A percentile compares a stretch with the other conserved stretches of the same genome.
These are phyloP conservation scores for Pituophis catenifer DNA, from an alignment of 2,113 vertebrate species.

Conservation along the genomic window DNA sequence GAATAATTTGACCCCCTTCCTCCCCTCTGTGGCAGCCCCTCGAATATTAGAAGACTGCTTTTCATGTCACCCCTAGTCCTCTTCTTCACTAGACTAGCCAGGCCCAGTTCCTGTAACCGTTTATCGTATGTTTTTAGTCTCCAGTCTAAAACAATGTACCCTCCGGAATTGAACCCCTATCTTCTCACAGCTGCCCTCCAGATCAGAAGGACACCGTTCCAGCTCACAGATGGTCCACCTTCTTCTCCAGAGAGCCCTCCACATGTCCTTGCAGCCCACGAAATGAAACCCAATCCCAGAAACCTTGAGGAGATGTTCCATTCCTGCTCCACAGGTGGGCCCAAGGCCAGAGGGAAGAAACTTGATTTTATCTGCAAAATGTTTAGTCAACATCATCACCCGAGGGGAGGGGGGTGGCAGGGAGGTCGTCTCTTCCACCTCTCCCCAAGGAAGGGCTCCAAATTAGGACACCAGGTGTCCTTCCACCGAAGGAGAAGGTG, in stretches of 20 bases:
- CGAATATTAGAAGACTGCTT: too few species aligned
- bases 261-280: neutral
- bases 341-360: neutral
- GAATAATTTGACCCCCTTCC: too few species aligned
- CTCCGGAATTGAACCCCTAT: neutral
- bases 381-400: neutral
- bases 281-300: neutral
- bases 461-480: neutral
- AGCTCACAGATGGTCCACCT: neutral
- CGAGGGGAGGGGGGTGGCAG: too few species aligned
- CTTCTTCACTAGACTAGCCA: too few species aligned
- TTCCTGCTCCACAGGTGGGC: neutral
- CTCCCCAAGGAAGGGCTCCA: neutral
- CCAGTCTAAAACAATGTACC: neutral
- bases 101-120: too few species aligned
- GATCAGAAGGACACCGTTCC: neutral
- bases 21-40: too few species aligned
- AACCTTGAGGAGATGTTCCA: neutral
- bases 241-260: neutral
- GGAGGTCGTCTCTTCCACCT: rapidly evolving
- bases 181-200: neutral
- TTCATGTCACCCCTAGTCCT: too few species aligned
- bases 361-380: neutral
- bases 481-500: neutral
- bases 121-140: too few species aligned